Percentiles rank a stretch among this genome's conserved stretches.
Evolutionary conservation across 2,113 vertebrate species (phyloP).

Genomic region (Oncorhynchus keta): DNA sequence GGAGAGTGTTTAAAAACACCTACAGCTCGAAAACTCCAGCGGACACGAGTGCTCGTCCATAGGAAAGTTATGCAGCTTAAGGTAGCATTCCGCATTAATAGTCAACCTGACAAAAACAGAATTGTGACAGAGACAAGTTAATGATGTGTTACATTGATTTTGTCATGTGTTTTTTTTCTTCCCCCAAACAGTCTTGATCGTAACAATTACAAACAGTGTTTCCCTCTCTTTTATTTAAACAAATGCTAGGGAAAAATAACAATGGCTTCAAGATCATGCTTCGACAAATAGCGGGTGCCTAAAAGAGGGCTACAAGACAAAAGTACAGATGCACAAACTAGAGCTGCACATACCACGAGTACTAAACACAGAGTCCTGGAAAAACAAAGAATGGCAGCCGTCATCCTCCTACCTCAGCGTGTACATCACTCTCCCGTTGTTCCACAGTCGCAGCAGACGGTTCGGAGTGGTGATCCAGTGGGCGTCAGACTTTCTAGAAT

Average conservation of each 20-base stretch:
- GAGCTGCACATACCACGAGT: constrained; percentile 57
- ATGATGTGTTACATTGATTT: constrained; percentile 26
- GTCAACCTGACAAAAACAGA: constrained; percentile 86
- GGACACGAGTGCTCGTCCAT: constrained; percentile 99
- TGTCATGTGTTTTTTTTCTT: constrained; percentile 12
- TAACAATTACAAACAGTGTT: neutral
- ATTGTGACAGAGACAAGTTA: constrained; percentile 60
- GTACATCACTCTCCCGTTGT: constrained; percentile 92
- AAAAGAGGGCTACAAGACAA: constrained; percentile 40
- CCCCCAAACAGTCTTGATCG: constrained; percentile 20
- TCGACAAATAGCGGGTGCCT: constrained; percentile 37
- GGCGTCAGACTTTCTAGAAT: constrained; percentile 95
- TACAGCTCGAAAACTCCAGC: constrained; percentile 98
- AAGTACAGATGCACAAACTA: constrained; percentile 52
- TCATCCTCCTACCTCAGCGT: constrained; percentile 82
- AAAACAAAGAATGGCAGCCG: neutral
- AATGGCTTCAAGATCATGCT: constrained; percentile 19
- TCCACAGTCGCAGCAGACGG: constrained; percentile 91
- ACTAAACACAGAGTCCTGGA: neutral
- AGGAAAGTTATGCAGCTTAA: constrained; percentile 98
- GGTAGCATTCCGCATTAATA: constrained; percentile 98
- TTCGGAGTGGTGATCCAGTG: constrained; percentile 99
- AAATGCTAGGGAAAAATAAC: constrained; percentile 27
- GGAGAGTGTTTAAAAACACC: constrained; percentile 71
- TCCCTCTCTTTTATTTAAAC: constrained; percentile 22